Conservation (phyloP, 2,113 vertebrate species). For the Menura novaehollandiae region DNA sequence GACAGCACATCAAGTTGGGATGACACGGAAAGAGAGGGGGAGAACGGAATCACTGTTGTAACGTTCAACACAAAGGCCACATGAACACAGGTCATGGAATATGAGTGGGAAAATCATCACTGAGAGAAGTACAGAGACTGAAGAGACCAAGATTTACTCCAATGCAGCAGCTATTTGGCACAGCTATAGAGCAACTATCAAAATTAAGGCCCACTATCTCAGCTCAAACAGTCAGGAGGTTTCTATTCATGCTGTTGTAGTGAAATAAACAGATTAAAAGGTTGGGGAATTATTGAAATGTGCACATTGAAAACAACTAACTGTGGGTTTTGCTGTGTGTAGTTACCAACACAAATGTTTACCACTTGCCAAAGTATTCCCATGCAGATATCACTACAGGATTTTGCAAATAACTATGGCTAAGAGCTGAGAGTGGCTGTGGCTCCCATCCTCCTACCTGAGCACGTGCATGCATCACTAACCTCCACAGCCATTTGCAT, state of each 20-base stretch:
- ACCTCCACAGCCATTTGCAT: not conserved
- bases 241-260: not conserved
- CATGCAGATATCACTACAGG: not conserved
- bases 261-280: not conserved
- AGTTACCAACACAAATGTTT: not conserved
- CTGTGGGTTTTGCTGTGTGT: not conserved
- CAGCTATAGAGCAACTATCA: not conserved
- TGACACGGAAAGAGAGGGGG: not conserved
- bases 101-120: fast-evolving
- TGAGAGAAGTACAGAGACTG: not conserved
- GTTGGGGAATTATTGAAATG: not conserved
- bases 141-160: not conserved
- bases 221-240: not conserved
- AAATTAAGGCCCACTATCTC: not conserved
- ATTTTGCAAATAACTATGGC: not conserved
- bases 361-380: not conserved
- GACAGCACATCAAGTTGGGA: fast-evolving
- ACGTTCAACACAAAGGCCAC: not conserved
- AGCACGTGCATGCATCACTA: not conserved
- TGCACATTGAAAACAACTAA: not conserved
- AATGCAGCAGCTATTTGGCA: not conserved
- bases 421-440: not conserved
- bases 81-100: not conserved
- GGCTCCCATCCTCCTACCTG: not conserved
- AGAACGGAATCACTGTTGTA: not conserved